Evolutionary conservation across 1,140 invertebrate genomes (phyloP), one percentile per base, ranked within the genome.

Genomic region (Bathynomus jamesi): DNA sequence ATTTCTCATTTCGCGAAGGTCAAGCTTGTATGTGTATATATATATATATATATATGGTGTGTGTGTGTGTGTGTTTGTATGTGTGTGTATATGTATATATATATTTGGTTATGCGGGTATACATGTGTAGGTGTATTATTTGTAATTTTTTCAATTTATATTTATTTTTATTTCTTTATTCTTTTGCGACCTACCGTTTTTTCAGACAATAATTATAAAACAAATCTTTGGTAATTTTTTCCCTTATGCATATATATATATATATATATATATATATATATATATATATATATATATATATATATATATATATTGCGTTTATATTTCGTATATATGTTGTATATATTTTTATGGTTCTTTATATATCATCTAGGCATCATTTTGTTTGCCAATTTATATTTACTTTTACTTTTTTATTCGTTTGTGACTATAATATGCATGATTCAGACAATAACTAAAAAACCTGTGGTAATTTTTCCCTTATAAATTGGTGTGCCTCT

Each of bases 31-130:
- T 63, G 27, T 63, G 27, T 63, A 63, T 63, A 63, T 63, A 63
- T 63, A 63, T 63, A 63, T 63, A 63, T 63, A 63, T 63, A 63
- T 63, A 63, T 63, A 63, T 24, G 27, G 17, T 63, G 27, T 63
- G 27, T 63, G 27, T 63, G 8, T 63, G 27, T 63, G 27, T 63
- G 27, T 63, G 27, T 63, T 24, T 24, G 27, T 63, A 63, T 63
- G 27, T 63, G 27, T 63, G 27, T 63, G 27, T 63, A 63, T 63
- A 63, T 63, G 27, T 63, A 63, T 63, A 63, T 63, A 13, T 63
- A 63, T 63, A 40, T 40, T 8, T 40, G 17, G 7, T 8, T 40
- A 40, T 40, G 17, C 17, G 17, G 7, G 17, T 40, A 40, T 40
- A 40, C 17, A 40, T 40, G 17, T 40, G 17, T 40, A 40, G 7